A percentile compares a stretch with the other conserved stretches of the same genome.
These are phyloP conservation scores for Rhamnusium bicolor DNA, from an alignment of 2,888 invertebrate species.

Conservation along the genomic window DNA sequence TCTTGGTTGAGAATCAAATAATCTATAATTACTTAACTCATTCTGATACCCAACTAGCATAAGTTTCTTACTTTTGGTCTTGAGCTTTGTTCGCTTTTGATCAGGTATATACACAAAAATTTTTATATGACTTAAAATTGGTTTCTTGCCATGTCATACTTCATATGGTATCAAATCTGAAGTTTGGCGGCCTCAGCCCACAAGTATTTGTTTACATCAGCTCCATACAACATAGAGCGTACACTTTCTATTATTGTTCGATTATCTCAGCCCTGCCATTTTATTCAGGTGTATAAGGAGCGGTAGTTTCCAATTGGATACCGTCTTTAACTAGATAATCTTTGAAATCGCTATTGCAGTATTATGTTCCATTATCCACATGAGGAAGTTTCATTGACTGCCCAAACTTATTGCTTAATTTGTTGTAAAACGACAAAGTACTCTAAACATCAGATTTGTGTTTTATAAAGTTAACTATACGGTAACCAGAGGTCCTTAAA, in stretches of 20 bases:
- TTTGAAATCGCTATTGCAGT: no score
- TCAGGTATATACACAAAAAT: background rate
- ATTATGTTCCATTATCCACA: no score
- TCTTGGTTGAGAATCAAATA: background rate
- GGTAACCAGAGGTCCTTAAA: no score
- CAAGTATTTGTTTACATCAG: constrained; percentile 52
- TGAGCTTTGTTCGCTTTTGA: background rate
- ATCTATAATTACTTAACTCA: background rate
- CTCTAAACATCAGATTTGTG: no score
- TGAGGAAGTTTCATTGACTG: no score
- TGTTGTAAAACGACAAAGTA: no score
- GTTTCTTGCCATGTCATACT: background rate
- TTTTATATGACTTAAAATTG: background rate
- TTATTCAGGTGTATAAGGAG: background rate
- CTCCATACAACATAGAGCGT: constrained; percentile 60
- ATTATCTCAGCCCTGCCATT: background rate
- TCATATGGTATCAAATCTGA: background rate
- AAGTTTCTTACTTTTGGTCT: background rate
- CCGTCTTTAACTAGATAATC: no score
- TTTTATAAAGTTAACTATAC: no score
- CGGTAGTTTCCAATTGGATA: no score
- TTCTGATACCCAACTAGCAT: background rate
- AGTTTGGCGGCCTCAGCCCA: constrained; percentile 63
- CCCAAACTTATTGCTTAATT: no score
- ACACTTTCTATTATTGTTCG: constrained; percentile 61